phyloP scores from a whole-genome alignment of 2,888 invertebrate species.

The Andrena chrysosceles region DNA sequence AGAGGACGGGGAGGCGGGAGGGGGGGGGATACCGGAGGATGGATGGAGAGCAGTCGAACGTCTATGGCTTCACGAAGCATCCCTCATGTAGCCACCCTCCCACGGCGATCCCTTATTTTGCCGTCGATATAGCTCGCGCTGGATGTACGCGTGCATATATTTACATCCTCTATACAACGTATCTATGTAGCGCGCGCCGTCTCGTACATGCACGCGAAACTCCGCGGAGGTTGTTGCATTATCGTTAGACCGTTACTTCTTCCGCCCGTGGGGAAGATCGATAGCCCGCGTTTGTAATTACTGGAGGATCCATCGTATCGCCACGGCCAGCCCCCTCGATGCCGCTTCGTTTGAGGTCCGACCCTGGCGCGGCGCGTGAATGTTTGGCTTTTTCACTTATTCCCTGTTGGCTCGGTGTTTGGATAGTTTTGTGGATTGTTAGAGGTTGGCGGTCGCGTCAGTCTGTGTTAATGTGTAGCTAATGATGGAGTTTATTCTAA shows the following conservation, averaged over 20 bases:
- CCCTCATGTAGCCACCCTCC: slow-evolving; percentile 78
- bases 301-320: not conserved
- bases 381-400: too few species aligned
- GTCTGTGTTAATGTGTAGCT: too few species aligned
- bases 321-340: not conserved
- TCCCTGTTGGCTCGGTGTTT: too few species aligned
- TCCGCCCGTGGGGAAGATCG: slow-evolving; percentile 38
- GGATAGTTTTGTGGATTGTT: too few species aligned
- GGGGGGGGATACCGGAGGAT: slow-evolving; percentile 67
- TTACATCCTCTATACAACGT: slow-evolving; percentile 35
- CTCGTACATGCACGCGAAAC: slow-evolving; percentile 34
- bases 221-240: slow-evolving; percentile 58
- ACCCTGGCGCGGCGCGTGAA: too few species aligned
- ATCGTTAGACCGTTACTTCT: slow-evolving; percentile 59
- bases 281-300: slow-evolving; percentile 49
- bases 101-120: slow-evolving; percentile 75
- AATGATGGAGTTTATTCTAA: too few species aligned
- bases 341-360: not conserved
- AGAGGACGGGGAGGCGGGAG: slow-evolving; percentile 66
- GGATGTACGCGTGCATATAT: slow-evolving; percentile 58
- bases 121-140: slow-evolving; percentile 69
- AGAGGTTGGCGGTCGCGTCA: too few species aligned
- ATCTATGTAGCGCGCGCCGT: slow-evolving; percentile 28
- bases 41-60: slow-evolving; percentile 78
- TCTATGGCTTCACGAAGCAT: slow-evolving; percentile 81